Conservation (phyloP, 2,797 vertebrate species). For the Darevskia nairensis region DNA sequence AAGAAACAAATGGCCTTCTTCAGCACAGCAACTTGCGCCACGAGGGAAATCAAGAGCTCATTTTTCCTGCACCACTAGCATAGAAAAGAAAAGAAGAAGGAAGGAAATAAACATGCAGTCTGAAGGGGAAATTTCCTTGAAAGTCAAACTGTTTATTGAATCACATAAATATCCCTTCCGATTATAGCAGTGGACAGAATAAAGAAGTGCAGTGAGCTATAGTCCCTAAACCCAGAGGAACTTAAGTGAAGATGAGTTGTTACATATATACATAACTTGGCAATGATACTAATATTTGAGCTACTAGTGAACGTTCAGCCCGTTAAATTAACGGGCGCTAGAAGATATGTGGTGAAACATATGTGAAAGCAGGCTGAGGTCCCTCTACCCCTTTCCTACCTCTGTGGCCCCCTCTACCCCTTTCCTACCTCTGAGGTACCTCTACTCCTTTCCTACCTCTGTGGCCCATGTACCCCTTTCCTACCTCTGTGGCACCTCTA, state of each 20-base stretch:
- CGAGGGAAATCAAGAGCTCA: background rate
- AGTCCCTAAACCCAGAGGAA: conserved; percentile 5
- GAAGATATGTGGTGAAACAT: too few relatives aligned
- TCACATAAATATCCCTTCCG: background rate
- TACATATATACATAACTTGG: background rate
- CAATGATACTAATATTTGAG: background rate
- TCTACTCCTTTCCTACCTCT: too few relatives aligned
- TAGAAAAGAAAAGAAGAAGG: background rate
- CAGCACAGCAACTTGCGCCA: background rate
- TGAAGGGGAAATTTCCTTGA: conserved; percentile 11
- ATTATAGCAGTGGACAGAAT: conserved; percentile 22
- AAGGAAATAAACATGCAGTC: background rate
- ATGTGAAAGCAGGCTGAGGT: too few relatives aligned
- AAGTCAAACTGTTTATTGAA: background rate
- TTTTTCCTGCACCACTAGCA: conserved; percentile 21
- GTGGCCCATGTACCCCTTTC: too few relatives aligned
- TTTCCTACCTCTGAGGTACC: too few relatives aligned
- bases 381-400: too few relatives aligned
- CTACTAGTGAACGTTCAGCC: too few relatives aligned
- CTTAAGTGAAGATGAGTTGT: background rate
- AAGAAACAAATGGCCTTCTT: conserved; percentile 12
- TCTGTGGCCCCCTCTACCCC: too few relatives aligned
- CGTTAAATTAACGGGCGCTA: too few relatives aligned
- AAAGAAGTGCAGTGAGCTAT: conserved; percentile 11
- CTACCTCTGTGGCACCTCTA: too few relatives aligned